phyloP scores from a whole-genome alignment of 2,113 vertebrate species.

The Stomatorhinus ivindoensis region DNA sequence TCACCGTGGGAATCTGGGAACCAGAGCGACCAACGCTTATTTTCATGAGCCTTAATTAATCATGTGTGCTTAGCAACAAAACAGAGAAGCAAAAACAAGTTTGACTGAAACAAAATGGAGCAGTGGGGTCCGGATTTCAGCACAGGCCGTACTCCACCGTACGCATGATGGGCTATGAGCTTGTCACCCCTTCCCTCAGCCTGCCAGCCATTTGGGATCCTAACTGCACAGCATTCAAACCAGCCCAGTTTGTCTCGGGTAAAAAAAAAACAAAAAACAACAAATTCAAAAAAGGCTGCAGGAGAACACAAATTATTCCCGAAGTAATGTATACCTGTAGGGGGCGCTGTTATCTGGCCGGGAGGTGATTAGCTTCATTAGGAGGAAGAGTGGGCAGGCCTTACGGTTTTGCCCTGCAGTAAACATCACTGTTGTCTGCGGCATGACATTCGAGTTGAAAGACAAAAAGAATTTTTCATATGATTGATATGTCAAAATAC shows the following conservation, averaged over 20 bases:
- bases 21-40: background rate
- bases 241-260: background rate
- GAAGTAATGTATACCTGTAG: background rate
- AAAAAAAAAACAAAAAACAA: background rate
- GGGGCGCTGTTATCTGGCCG: background rate
- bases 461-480: background rate
- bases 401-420: background rate
- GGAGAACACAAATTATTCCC: background rate
- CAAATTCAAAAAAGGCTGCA: background rate
- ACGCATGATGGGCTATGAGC: background rate
- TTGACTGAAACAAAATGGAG: background rate
- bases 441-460: background rate
- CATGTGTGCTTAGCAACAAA: background rate
- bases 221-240: background rate
- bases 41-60: background rate
- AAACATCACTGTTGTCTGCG: background rate
- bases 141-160: background rate
- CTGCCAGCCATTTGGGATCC: background rate
- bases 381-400: background rate
- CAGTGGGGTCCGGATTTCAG: background rate
- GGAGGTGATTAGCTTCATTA: background rate
- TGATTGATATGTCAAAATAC: background rate
- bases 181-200: background rate
- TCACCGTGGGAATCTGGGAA: conserved; percentile 1
- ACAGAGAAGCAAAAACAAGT: background rate